Percentiles rank a stretch among this genome's conserved stretches.
phyloP scores from a whole-genome alignment of 2,888 invertebrate species.

The Agonopterix alstromeriana region DNA sequence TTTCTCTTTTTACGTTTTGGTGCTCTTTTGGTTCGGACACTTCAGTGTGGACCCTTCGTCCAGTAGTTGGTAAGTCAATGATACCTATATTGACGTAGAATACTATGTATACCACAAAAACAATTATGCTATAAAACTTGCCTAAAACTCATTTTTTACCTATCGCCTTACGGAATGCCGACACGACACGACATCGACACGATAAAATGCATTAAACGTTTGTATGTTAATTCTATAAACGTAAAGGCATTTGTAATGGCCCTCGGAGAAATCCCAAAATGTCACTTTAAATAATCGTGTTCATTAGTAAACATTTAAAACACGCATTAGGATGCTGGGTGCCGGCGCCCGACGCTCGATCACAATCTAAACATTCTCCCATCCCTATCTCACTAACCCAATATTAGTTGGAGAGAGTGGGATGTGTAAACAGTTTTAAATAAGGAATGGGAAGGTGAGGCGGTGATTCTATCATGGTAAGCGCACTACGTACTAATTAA shows the following conservation, averaged over 20 bases:
- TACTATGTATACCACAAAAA: no score
- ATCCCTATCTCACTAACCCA: constrained; percentile 29
- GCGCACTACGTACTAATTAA: constrained; percentile 69
- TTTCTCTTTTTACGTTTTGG: no score
- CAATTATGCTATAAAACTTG: no score
- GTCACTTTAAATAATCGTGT: constrained; percentile 75
- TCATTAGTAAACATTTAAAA: constrained; percentile 75
- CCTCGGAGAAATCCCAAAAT: constrained; percentile 62
- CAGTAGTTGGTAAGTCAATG: no score
- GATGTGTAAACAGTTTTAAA: constrained; percentile 24
- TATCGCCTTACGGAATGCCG: constrained; percentile 10
- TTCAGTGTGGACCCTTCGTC: no score
- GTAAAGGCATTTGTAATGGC: constrained; percentile 37
- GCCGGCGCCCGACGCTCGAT: constrained; percentile 63
- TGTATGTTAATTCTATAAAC: constrained; percentile 31
- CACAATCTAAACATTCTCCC: constrained; percentile 43
- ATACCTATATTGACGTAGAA: no score
- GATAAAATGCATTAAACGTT: constrained; percentile 20
- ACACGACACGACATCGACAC: constrained; percentile 17
- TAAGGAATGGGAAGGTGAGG: constrained; percentile 61
- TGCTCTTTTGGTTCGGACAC: no score
- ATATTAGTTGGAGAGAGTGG: constrained; percentile 22
- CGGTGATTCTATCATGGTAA: constrained; percentile 55
- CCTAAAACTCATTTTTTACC: no score
- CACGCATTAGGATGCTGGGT: constrained; percentile 69